These are phyloP conservation scores for Callyntrura sp. DNA, from an alignment of 2,888 invertebrate genomes.

Conservation along the genomic window DNA sequence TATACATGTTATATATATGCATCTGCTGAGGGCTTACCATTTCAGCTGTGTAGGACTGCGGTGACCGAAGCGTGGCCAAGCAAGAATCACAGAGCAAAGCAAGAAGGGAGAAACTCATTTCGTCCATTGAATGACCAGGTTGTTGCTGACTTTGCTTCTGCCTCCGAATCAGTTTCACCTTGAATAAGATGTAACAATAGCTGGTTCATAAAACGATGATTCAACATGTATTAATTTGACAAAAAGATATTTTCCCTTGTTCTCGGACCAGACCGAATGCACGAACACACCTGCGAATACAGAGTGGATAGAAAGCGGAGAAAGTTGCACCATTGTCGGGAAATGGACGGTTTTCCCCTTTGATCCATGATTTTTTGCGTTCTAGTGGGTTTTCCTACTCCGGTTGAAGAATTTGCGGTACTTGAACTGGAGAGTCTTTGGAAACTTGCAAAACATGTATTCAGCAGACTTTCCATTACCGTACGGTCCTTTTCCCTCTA, in stretches of 20 bases:
- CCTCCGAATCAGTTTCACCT: slow-evolving; percentile 82
- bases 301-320: slow-evolving; percentile 81
- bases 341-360: slow-evolving; percentile 52
- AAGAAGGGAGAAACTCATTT: slow-evolving; percentile 89
- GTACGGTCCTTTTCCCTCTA: slow-evolving; percentile 94
- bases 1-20: too few species aligned
- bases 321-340: slow-evolving; percentile 80
- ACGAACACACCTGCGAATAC: slow-evolving; percentile 76
- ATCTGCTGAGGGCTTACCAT: slow-evolving; percentile 74
- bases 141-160: slow-evolving; percentile 81
- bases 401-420: slow-evolving; percentile 19
- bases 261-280: too few species aligned
- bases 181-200: slow-evolving; percentile 8
- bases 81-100: slow-evolving; percentile 95
- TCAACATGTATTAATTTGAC: background rate
- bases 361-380: slow-evolving; percentile 51
- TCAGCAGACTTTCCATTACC: slow-evolving; percentile 94
- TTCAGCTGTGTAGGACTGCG: slow-evolving; percentile 80
- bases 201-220: background rate
- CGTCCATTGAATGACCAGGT: slow-evolving; percentile 87
- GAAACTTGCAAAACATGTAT: slow-evolving; percentile 88
- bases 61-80: slow-evolving; percentile 93
- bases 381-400: slow-evolving; percentile 43
- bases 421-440: slow-evolving; percentile 73
- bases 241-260: too few species aligned